Conservation (phyloP, 2,113 vertebrate genomes). For the Pseudolaguvia tuberculata region DNA sequence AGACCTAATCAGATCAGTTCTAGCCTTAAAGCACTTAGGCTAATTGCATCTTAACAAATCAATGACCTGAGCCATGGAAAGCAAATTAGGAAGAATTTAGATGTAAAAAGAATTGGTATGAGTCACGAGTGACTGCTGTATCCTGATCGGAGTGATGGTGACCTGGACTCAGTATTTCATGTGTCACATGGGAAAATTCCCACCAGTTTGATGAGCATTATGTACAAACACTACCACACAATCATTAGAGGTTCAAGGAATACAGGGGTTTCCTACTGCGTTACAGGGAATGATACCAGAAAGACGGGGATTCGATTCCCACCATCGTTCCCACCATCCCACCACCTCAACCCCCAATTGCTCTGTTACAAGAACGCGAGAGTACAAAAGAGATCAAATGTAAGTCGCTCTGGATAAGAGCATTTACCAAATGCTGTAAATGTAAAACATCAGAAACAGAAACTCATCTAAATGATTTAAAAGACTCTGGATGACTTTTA, state of each 20-base stretch:
- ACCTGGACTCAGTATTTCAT: background rate
- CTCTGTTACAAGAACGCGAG: too few relatives aligned
- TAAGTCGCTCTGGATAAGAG: too few relatives aligned
- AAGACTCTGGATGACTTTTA: too few relatives aligned
- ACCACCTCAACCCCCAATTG: too few relatives aligned
- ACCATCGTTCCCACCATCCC: too few relatives aligned
- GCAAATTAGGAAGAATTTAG: background rate
- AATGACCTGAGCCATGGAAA: background rate
- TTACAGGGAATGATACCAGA: too few relatives aligned
- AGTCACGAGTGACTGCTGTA: background rate
- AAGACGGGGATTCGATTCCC: too few relatives aligned
- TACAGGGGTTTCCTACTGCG: background rate
- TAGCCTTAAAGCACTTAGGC: background rate
- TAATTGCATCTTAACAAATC: conserved; percentile 5
- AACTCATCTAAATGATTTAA: too few relatives aligned
- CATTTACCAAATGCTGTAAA: too few relatives aligned
- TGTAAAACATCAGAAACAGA: too few relatives aligned
- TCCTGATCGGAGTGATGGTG: background rate
- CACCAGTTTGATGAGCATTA: background rate
- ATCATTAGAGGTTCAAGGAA: background rate
- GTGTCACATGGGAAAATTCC: background rate
- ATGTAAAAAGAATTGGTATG: background rate
- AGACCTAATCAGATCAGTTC: conserved; percentile 13
- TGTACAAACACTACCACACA: background rate
- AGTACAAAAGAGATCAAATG: too few relatives aligned